Evolutionary conservation across 2,113 vertebrate species (phyloP).

Genomic region (Lepus americanus): DNA sequence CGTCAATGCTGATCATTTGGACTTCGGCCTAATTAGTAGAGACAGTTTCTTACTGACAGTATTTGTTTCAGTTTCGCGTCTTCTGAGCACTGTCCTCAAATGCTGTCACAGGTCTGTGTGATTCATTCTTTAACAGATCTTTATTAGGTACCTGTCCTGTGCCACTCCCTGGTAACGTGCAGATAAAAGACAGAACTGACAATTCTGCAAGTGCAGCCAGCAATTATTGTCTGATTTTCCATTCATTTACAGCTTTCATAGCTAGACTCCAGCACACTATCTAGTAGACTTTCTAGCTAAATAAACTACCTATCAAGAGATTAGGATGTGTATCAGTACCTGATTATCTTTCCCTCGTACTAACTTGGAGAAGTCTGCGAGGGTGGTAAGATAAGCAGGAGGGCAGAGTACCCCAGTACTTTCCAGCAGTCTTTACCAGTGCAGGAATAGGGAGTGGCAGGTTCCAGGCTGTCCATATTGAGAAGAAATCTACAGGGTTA

Average conservation of each 20-base stretch:
- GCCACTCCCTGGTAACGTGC: neutral
- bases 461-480: neutral
- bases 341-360: neutral
- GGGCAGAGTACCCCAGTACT: neutral
- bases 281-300: slow-evolving; percentile 1
- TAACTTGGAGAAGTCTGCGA: slow-evolving; percentile 14
- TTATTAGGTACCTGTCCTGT: neutral
- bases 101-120: neutral
- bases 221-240: neutral
- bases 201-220: neutral
- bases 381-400: neutral
- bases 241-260: neutral
- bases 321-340: neutral
- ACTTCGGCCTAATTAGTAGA: slow-evolving; percentile 48
- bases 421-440: neutral
- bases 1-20: slow-evolving; percentile 11
- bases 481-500: neutral
- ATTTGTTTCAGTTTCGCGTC: slow-evolving; percentile 25
- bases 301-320: neutral
- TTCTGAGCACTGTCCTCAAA: neutral
- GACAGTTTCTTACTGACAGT: slow-evolving; percentile 32
- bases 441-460: neutral
- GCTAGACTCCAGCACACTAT: neutral
- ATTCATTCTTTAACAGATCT: slow-evolving; percentile 47
- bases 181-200: slow-evolving; percentile 3